Conservation (phyloP, 2,113 vertebrate genomes). For the Scomber scombrus region DNA sequence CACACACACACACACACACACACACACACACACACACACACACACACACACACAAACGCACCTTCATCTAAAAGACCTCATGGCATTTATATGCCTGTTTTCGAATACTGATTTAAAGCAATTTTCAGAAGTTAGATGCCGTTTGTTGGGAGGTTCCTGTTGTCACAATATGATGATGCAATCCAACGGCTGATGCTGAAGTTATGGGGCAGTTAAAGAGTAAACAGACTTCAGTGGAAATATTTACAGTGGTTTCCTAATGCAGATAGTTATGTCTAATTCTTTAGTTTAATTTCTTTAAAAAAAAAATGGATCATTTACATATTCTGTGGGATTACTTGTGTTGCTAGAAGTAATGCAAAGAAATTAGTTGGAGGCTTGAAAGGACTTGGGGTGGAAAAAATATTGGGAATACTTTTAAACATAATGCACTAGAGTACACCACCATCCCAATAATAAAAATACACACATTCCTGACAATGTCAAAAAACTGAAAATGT, state of each 20-base stretch:
- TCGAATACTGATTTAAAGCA: constrained; percentile 18
- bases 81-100: background rate
- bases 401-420: no score
- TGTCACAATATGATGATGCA: constrained; percentile 14
- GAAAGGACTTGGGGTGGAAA: background rate
- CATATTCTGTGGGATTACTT: no score
- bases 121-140: background rate
- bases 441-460: no score
- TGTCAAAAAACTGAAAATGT: no score
- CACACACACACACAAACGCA: background rate
- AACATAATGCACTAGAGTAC: no score
- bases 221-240: constrained; percentile 21
- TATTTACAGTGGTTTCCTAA: background rate
- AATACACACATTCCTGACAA: no score
- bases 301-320: background rate
- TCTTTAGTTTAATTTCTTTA: background rate
- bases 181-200: constrained; percentile 18
- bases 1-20: background rate
- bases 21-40: background rate
- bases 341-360: no score
- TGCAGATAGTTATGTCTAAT: background rate
- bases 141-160: background rate
- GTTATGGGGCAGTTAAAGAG: constrained; percentile 12
- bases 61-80: constrained; percentile 21
- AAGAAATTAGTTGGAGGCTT: background rate